Evolutionary conservation across 2,888 invertebrate species (phyloP), one percentile per base, ranked within the genome.

Genomic region (Parasteatoda lunata): DNA sequence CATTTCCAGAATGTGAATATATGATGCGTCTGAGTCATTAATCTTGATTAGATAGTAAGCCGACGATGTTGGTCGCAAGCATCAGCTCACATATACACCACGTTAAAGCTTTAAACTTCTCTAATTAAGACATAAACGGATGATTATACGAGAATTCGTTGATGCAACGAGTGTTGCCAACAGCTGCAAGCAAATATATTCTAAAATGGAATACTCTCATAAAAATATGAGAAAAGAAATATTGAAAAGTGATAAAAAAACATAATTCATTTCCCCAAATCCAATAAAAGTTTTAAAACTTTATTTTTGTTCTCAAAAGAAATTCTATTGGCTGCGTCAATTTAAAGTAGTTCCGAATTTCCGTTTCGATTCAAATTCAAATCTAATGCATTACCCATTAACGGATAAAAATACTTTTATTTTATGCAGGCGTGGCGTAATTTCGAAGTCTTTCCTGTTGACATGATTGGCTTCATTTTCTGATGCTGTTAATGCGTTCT

Each of bases 321-420:
- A 30, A 13, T 59, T 59, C n/a, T 59, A 59, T 59, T 59, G 8
- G 59, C 59, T 59, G 59, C 9, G 64, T 79, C 79, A 71, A 79
- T 79, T 68, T 30, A 59, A 64, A 71, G 71, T 79, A 71, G 71
- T 71, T 79, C 59, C 59, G 73, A 54, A 54, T 72, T 15, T 49
- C 51, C 51, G 30, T 59, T 30, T 54, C 15, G 47, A 52, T 48
- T 13, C 15, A 51, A 52, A 68, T 69, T 77, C 77, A 70, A 77
- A 69, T 77, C 77, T 68, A 77, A 77, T 77, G 77, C 77, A 69
- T 77, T 51, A 54, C 69, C 77, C 77, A 77, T 77, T 77, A 77
- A 77, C 77, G 52, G 11, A 48, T 54, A 70, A 48, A 7, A 51
- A 51, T 69, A 7, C 6, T 48, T 79, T 64, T 65, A 64, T 71